A percentile compares a stretch with the other conserved stretches of the same genome.
phyloP scores from a whole-genome alignment of 2,888 invertebrate genomes.

The Piscicola geometra region DNA sequence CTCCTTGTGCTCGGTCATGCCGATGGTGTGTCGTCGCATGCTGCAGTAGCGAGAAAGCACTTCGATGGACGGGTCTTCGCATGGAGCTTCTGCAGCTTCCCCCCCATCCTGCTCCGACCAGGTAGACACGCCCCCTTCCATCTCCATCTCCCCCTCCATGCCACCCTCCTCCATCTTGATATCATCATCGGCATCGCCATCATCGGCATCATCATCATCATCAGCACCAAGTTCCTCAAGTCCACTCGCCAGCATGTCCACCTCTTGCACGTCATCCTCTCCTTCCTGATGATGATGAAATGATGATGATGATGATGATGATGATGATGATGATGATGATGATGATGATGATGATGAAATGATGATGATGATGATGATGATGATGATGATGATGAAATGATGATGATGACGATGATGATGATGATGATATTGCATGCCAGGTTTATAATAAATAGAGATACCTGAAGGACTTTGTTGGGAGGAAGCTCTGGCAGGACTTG shows the following conservation, averaged over 20 bases:
- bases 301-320: background rate
- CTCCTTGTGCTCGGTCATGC: conserved; percentile 76
- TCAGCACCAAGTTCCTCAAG: too few relatives aligned
- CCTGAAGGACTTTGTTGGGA: too few relatives aligned
- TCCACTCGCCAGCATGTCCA: too few relatives aligned
- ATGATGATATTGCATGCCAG: too few relatives aligned
- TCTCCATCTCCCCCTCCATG: conserved; percentile 51
- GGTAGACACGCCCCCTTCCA: conserved; percentile 31
- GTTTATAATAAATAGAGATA: too few relatives aligned
- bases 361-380: too few relatives aligned
- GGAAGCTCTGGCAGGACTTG: too few relatives aligned
- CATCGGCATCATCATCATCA: background rate
- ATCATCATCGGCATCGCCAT: conserved; percentile 39
- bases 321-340: background rate
- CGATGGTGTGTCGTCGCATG: conserved; percentile 82
- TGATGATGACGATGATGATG: too few relatives aligned
- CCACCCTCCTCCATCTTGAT: conserved; percentile 50
- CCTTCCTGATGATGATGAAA: background rate
- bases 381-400: too few relatives aligned
- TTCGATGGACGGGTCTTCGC: conserved; percentile 56
- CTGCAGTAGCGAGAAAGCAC: conserved; percentile 60
- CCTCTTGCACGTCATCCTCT: too few relatives aligned
- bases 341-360: too few relatives aligned
- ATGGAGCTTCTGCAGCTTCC: background rate
- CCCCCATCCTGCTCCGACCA: background rate